Evolutionary conservation across 1,140 invertebrate species (phyloP).

Genomic region (Drosophila triauraria): DNA sequence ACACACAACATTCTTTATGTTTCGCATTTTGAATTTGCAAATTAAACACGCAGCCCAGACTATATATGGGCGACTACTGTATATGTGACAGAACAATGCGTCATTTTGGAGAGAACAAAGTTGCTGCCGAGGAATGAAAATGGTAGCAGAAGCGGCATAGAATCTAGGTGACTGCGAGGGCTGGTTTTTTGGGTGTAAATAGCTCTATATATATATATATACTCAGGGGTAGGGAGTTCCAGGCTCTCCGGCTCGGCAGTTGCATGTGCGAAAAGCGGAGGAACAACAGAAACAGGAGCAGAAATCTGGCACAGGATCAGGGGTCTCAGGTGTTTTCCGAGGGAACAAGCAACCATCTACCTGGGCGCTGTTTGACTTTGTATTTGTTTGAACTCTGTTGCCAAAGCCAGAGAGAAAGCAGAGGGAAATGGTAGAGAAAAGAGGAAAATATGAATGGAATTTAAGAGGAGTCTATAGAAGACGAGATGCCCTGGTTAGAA

Average conservation of each 20-base stretch:
- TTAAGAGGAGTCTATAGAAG: not conserved
- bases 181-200: constrained; percentile 45
- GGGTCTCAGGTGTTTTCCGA: constrained; percentile 17
- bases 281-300: constrained; percentile 28
- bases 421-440: constrained; percentile 32
- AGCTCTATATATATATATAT: not conserved
- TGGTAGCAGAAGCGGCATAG: constrained; percentile 32
- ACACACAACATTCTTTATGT: constrained; percentile 45
- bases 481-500: not conserved
- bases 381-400: constrained; percentile 32
- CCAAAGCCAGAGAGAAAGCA: not conserved
- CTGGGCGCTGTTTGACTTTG: constrained; percentile 50
- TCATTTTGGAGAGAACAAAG: constrained; percentile 70
- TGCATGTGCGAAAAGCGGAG: constrained; percentile 60
- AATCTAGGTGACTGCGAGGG: constrained; percentile 69
- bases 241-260: constrained; percentile 18
- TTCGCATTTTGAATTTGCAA: constrained; percentile 66
- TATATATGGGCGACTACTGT: not conserved
- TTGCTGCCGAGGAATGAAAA: constrained; percentile 46
- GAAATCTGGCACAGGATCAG: constrained; percentile 31
- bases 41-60: constrained; percentile 71
- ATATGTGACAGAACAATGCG: constrained; percentile 62
- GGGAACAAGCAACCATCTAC: constrained; percentile 26
- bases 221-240: constrained; percentile 6
- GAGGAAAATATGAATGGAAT: constrained; percentile 28